Evolutionary conservation across 2,113 vertebrate genomes (phyloP), one percentile per base, ranked within the genome.

Genomic region (Colinus virginianus): DNA sequence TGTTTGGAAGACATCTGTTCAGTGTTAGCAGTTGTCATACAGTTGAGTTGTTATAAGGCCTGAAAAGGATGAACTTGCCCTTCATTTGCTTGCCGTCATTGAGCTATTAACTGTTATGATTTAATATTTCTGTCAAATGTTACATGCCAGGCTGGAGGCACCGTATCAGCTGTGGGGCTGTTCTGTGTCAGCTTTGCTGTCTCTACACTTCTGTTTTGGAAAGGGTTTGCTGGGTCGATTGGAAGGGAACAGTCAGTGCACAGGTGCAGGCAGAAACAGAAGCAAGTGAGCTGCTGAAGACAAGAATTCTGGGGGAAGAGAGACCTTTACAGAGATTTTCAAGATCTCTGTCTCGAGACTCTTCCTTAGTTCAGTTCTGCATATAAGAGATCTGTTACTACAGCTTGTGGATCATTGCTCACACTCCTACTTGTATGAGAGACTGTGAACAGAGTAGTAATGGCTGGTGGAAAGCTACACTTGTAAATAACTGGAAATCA

Each of bases 141-240:
- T 56, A 45, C 18, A 11, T 32, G 55, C 46, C 0, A 5, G 61
- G 32, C 66, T 78, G 51, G 34, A 59, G 49, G 61, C 64, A 42
- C 34, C 28, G 16, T 6, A 51, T 51, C 2, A 2, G 42, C 64
- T 6, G 4, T 38, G 76, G 61, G 26, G 26, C 38, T 16, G 11
- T 38, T 7, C 0, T 1, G 9, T n/a, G 19, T 34, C 64, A 46
- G 38, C 28, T 69, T 63, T 78, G 38, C 42, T 28, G 0, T 48
- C 30, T 58, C 43, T 51, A 0, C 1, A 1, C 6, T 26, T 43
- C 28, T 88, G 32, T 1, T 78, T 25, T 71, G 66, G 69, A 51
- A 84, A 20, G 28, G 26, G 13, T 80, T 70, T 80, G 38, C 19
- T 45, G 42, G 13, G 11, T 2, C 0, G 2, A 0, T 22, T 88